Percentiles rank a stretch among this genome's conserved stretches.
These are phyloP conservation scores for Xestobium rufovillosum DNA, from an alignment of 2,888 invertebrate species.

Conservation along the genomic window DNA sequence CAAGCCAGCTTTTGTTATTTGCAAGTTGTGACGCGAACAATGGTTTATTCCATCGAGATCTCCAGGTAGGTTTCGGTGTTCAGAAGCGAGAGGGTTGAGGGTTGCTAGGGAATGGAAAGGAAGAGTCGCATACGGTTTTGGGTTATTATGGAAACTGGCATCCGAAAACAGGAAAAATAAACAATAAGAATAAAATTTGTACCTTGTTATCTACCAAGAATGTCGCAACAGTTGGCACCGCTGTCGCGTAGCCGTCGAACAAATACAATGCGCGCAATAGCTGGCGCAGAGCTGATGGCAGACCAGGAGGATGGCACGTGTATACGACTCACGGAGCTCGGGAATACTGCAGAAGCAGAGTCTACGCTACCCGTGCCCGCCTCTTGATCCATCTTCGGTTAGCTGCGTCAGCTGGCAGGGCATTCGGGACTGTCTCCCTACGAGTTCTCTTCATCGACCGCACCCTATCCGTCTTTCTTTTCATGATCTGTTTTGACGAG, in stretches of 20 bases:
- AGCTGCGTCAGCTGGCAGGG: conserved; percentile 11
- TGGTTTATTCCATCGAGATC: too few species aligned
- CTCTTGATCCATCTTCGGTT: conserved; percentile 13
- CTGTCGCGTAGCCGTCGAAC: conserved; percentile 13
- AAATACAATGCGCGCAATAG: conserved; percentile 13
- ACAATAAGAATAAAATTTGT: conserved; percentile 23
- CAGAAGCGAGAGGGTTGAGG: conserved; percentile 12
- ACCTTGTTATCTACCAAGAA: conserved; percentile 20
- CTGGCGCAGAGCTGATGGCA: conserved; percentile 9
- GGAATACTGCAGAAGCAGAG: conserved; percentile 29
- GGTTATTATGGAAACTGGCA: conserved; percentile 23
- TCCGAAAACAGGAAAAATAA: conserved; percentile 20
- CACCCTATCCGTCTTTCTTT: too few species aligned
- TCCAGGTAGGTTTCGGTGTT: too few species aligned
- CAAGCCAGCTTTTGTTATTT: too few species aligned
- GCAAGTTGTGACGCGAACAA: too few species aligned
- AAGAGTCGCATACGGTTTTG: conserved; percentile 19
- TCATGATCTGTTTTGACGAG: too few species aligned
- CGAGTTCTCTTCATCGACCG: conserved; percentile 21
- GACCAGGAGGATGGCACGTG: conserved; percentile 22
- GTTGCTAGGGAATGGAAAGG: conserved; percentile 18
- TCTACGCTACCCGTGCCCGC: conserved; percentile 13
- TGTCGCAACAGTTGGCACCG: conserved; percentile 10
- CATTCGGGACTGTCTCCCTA: conserved; percentile 15
- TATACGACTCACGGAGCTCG: conserved; percentile 27